Evolutionary conservation across 2,797 vertebrate species (phyloP).

Genomic region (Etheostoma nigrum): DNA sequence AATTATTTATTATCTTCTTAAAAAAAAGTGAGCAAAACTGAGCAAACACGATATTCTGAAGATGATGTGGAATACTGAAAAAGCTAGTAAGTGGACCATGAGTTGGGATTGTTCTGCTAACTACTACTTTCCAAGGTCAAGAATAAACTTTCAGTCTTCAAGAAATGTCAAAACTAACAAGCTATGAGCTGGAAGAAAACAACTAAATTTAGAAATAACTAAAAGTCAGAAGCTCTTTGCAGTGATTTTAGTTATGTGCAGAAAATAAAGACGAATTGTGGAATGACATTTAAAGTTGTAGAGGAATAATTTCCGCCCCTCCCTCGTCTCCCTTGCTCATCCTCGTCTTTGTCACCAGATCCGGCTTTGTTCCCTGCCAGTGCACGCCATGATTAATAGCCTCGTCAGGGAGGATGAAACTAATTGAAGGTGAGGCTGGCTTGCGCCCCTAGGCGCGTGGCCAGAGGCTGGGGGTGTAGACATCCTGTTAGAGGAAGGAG

Average conservation of each 20-base stretch:
- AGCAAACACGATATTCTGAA: not conserved
- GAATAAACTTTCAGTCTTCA: not conserved
- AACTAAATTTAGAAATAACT: not conserved
- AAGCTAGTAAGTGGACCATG: not conserved
- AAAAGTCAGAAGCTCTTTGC: not conserved
- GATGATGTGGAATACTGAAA: not conserved
- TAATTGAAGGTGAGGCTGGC: conserved; percentile 78
- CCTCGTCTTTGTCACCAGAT: conserved; percentile 71
- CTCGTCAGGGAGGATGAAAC: conserved; percentile 78
- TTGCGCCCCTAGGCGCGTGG: conserved; percentile 34
- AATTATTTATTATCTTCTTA: no score
- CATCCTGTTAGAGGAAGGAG: conserved; percentile 60
- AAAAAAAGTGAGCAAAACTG: no score
- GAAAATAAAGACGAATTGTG: conserved; percentile 7
- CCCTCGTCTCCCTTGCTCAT: conserved; percentile 44
- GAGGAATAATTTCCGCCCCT: conserved; percentile 18
- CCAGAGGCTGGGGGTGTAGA: conserved; percentile 48
- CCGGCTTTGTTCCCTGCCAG: conserved; percentile 78
- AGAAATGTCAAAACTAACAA: not conserved
- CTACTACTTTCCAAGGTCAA: not conserved
- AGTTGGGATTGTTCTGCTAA: not conserved
- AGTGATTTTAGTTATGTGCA: not conserved
- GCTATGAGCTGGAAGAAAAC: not conserved
- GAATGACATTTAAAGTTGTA: conserved; percentile 28
- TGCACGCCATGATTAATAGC: conserved; percentile 76